phyloP scores from a whole-genome alignment of 2,888 invertebrate genomes.

The Nudaria mundana region DNA sequence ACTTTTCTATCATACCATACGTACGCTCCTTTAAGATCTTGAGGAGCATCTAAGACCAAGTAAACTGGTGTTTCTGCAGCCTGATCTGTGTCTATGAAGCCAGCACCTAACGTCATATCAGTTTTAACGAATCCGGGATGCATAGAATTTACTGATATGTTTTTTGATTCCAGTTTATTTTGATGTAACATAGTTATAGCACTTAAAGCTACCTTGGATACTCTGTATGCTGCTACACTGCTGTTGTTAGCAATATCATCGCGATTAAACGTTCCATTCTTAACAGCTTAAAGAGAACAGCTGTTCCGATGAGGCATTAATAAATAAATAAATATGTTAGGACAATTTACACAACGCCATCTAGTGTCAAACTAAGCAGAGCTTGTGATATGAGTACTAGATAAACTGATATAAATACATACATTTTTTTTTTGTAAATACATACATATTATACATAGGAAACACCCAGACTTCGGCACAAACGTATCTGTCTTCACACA shows the following conservation, averaged over 20 bases:
- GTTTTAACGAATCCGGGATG: slow-evolving; percentile 90
- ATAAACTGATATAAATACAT: too few relatives aligned
- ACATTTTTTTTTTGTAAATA: too few relatives aligned
- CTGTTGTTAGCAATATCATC: slow-evolving; percentile 71
- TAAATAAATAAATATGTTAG: too few relatives aligned
- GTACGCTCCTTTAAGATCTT: slow-evolving; percentile 81
- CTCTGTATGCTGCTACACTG: slow-evolving; percentile 81
- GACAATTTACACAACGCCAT: too few relatives aligned
- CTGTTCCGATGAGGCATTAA: too few relatives aligned
- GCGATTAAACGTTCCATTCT: slow-evolving; percentile 46
- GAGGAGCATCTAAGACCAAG: slow-evolving; percentile 74
- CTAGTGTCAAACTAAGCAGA: too few relatives aligned
- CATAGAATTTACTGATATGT: slow-evolving; percentile 82
- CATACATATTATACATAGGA: too few relatives aligned
- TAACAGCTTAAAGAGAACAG: too few relatives aligned
- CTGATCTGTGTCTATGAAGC: slow-evolving; percentile 76
- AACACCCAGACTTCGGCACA: too few relatives aligned
- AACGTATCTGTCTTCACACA: too few relatives aligned
- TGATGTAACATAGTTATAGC: slow-evolving; percentile 86
- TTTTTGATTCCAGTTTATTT: slow-evolving; percentile 75
- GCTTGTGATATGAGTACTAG: too few relatives aligned
- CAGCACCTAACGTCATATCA: slow-evolving; percentile 86
- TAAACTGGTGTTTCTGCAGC: slow-evolving; percentile 80
- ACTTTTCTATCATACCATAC: slow-evolving; percentile 82
- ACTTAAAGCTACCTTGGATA: slow-evolving; percentile 87